Conservation (phyloP, 2,113 vertebrate genomes). For the Euleptes europaea region DNA sequence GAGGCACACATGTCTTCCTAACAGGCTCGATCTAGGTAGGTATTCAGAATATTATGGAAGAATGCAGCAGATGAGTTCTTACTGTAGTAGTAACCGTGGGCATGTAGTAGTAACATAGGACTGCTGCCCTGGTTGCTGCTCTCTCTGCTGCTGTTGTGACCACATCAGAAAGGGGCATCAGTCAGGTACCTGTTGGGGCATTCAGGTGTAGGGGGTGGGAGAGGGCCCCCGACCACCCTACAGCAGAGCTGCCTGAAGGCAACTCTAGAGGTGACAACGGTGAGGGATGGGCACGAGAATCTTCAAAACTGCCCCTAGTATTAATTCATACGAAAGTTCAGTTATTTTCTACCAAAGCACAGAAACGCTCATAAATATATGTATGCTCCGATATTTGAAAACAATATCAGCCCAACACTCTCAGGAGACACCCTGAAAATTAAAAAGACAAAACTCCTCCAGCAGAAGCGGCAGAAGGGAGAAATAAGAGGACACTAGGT, state of each 20-base stretch:
- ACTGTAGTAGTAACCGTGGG: not conserved
- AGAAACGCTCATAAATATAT: not conserved
- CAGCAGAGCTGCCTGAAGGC: no score
- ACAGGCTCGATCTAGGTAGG: not conserved
- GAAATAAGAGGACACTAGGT: not conserved
- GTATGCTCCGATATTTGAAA: not conserved
- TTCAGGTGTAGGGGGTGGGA: no score
- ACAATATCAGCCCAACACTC: not conserved
- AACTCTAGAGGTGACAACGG: no score
- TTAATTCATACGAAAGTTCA: not conserved
- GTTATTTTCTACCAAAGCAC: not conserved
- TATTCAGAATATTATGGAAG: not conserved
- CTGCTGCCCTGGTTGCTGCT: no score
- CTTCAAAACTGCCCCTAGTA: no score
- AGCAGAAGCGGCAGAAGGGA: not conserved
- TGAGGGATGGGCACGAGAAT: no score
- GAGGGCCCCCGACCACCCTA: no score
- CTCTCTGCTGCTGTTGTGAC: no score
- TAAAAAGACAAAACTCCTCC: not conserved
- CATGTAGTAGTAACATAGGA: no score
- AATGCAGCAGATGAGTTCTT: not conserved
- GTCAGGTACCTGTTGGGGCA: no score
- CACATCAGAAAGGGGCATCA: no score
- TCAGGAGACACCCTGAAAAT: not conserved
- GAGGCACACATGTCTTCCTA: accelerated